Conservation (phyloP, 1,140 invertebrate species). For the Zophobas morio region DNA sequence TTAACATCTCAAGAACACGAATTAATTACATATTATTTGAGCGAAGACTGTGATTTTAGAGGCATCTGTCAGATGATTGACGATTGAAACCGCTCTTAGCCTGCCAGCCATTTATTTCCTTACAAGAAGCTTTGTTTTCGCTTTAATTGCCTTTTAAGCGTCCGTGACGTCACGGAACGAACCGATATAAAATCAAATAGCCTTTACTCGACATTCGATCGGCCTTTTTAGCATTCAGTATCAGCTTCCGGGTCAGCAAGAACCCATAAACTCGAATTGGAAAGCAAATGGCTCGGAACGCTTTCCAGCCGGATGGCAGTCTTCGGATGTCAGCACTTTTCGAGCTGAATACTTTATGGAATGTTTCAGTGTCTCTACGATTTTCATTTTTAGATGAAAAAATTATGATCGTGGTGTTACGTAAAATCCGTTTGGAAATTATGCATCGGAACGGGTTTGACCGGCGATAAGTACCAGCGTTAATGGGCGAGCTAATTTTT, state of each 20-base stretch:
- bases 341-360: constrained; percentile 3
- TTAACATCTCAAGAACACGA: constrained; percentile 34
- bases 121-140: constrained; percentile 9
- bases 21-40: constrained; percentile 41
- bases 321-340: constrained; percentile 30
- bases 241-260: constrained; percentile 23
- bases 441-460: neutral
- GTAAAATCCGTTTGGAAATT: neutral
- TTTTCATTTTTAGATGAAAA: neutral
- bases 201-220: constrained; percentile 2
- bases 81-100: constrained; percentile 22
- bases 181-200: neutral
- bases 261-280: constrained; percentile 8
- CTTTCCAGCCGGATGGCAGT: constrained; percentile 24
- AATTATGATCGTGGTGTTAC: neutral
- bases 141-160: constrained; percentile 1
- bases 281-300: constrained; percentile 20
- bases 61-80: constrained; percentile 25
- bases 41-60: constrained; percentile 30
- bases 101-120: neutral
- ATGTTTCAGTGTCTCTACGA: neutral
- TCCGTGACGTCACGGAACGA: neutral
- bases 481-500: constrained; percentile 28
- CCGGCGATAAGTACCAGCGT: neutral
- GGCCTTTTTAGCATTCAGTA: constrained; percentile 22